Base-by-base conservation (phyloP, 2,113 vertebrate genomes). In the Semnornis frantzii region DNA sequence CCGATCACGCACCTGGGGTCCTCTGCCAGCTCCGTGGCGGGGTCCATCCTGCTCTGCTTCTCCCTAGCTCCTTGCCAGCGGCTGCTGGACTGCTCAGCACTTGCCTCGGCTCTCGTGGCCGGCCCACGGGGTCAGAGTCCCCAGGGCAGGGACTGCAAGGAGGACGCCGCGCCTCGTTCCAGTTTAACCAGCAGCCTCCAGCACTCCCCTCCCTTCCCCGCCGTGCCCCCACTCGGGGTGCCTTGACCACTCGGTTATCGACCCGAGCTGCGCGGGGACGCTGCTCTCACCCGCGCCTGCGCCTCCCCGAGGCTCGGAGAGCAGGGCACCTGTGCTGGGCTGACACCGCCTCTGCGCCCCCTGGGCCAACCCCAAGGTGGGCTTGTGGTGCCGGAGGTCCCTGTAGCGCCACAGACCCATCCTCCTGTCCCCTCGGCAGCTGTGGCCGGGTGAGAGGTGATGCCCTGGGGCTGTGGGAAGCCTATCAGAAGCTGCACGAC, bases 121-220 rank as follows among this genome's bases (percentile, higher is more conserved):
- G 4, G 58, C 70, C 80, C 33, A 0, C 12, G 3, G 89, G 96
- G 93, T 96, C 96, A 96, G 96, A 97, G 97, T 97, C 95, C 95
- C 66, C 54, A 5, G 89, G 89, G 89, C 89, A 71, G 92, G 65
- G 91, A 94, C 54, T 34, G 37, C 7, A 4, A 57, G 62, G 59
- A 44, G 59, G 87, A 57, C 10, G 15, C 60, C 37, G 46, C 10
- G 18, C 72, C 69, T 74, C 2, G 33, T 79, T 87, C 87, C 71
- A 44, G 33, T 90, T 94, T 69, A 96, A 96, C 93, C 78, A 34
- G 44, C 46, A 60, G 63, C 25, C 25, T 30, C 27, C 12, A 0
- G 33, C 6, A 1, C 64, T 82, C 28, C 39, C 70, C 64, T 82
- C 70, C 74, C 66, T 11, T 39, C 37, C 37, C 37, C 37, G 37